Conservation (phyloP, 2,113 vertebrate species). For the Tricholaema leucomelas region DNA sequence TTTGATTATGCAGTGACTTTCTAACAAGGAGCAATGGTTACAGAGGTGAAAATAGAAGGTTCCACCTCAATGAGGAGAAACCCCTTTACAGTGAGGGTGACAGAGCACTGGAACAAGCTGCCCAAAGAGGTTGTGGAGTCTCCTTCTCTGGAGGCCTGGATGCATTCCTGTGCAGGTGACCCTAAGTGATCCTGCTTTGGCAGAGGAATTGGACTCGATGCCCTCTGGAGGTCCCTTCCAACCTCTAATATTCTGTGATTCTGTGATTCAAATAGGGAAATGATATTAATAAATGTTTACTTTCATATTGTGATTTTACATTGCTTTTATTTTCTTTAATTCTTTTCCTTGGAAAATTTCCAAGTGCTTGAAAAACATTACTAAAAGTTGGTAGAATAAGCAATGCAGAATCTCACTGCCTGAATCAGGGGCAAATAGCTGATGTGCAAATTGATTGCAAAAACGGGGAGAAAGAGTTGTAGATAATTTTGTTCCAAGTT, state of each 20-base stretch:
- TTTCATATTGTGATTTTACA: not conserved
- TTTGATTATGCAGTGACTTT: not conserved
- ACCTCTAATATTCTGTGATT: not conserved
- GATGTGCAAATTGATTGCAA: not conserved
- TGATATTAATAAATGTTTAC: not conserved
- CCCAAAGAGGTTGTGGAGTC: too few relatives aligned
- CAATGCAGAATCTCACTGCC: not conserved
- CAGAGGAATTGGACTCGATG: too few relatives aligned
- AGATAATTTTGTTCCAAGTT: not conserved
- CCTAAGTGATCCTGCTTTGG: too few relatives aligned
- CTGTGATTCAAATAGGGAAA: not conserved
- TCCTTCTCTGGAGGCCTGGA: too few relatives aligned
- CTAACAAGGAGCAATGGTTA: too few relatives aligned
- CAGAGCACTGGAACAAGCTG: too few relatives aligned
- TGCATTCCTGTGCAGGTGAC: too few relatives aligned
- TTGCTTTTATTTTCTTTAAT: not conserved
- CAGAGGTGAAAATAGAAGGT: too few relatives aligned
- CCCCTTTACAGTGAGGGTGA: too few relatives aligned
- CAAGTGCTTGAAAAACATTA: not conserved
- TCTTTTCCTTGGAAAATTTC: not conserved
- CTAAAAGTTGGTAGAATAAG: not conserved
- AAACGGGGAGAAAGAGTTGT: not conserved
- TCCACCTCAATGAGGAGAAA: too few relatives aligned
- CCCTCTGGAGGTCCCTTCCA: not conserved
- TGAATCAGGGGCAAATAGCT: not conserved